Evolutionary conservation across 2,888 invertebrate genomes (phyloP), one percentile per base, ranked within the genome.

Genomic region (Myopa testacea): DNA sequence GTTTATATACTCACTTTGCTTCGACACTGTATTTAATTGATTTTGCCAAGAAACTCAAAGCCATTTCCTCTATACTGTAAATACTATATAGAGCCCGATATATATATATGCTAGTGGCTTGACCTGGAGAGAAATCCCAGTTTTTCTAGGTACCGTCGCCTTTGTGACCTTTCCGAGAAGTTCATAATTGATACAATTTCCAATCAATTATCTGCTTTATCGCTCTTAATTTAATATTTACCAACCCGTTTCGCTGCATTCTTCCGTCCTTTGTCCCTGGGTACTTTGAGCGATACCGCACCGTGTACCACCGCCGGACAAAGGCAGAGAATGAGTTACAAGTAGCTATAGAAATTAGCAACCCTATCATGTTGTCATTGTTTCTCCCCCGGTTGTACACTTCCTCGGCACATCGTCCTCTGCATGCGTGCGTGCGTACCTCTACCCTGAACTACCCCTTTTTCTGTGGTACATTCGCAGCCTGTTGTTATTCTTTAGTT

Each of bases 281-380:
- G 37, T 65, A 65, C 74, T 63, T 68, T 77, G 14, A 55, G 70
- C 50, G 37, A 45, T 40, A 70, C 75, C 70, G 40, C 63, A 72
- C 50, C 68, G 62, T 38, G 58, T 58, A 78, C 70, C 75, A 40
- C 26, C 62, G 65, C 19, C 45, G 8, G 14, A 81, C 81, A 81
- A 79, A 75, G 72, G 55, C 63, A 45, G 34, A 76, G 73, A 73
- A 77, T 73, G 45, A 60, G 60, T 52, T 80, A 85, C 86, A 86
- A 86, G 86, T 86, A 86, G 86, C 86, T 72, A 4, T 34, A 80
- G 83, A 80, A 76, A 85, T 86, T 84, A 86, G 83, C 83, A 86
- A 85, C 83, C 82, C 86, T 86, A 86, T 86, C 85, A 84, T 85
- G 78, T 83, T 38, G 65, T 65, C 63, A 71, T 69, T 78, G 73